phyloP scores from a whole-genome alignment of 2,113 vertebrate species.

The Diglossa brunneiventris region DNA sequence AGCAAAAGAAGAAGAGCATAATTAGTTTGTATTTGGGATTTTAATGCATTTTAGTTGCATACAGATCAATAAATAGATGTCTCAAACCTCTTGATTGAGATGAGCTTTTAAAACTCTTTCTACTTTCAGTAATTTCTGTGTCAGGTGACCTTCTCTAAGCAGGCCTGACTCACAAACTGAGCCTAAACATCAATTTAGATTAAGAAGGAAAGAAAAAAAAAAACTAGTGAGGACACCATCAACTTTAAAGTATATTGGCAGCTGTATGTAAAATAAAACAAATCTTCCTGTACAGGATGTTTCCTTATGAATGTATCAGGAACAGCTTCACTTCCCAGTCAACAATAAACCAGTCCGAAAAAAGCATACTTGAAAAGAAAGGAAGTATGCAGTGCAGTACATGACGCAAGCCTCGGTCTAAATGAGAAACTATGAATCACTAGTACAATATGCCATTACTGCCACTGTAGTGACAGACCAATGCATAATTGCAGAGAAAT shows the following conservation, averaged over 20 bases:
- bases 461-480: background rate
- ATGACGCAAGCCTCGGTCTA: slow-evolving; percentile 25
- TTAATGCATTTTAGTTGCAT: background rate
- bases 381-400: background rate
- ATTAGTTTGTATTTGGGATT: background rate
- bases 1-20: background rate
- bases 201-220: background rate
- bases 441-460: background rate
- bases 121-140: background rate
- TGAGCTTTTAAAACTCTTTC: background rate
- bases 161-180: background rate
- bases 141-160: background rate
- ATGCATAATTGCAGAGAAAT: background rate
- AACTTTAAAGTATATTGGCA: slow-evolving; percentile 17
- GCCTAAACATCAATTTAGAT: background rate
- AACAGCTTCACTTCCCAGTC: slow-evolving; percentile 25
- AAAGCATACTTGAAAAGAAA: slow-evolving; percentile 55
- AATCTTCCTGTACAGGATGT: slow-evolving; percentile 54
- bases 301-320: background rate
- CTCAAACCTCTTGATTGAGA: background rate
- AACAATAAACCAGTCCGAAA: background rate
- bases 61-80: background rate
- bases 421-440: slow-evolving; percentile 32
- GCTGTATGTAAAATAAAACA: slow-evolving; percentile 18
- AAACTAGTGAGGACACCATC: background rate